Percentiles rank a stretch among this genome's conserved stretches.
phyloP scores from a whole-genome alignment of 2,113 vertebrate genomes.

The Brachionichthys hirsutus region DNA sequence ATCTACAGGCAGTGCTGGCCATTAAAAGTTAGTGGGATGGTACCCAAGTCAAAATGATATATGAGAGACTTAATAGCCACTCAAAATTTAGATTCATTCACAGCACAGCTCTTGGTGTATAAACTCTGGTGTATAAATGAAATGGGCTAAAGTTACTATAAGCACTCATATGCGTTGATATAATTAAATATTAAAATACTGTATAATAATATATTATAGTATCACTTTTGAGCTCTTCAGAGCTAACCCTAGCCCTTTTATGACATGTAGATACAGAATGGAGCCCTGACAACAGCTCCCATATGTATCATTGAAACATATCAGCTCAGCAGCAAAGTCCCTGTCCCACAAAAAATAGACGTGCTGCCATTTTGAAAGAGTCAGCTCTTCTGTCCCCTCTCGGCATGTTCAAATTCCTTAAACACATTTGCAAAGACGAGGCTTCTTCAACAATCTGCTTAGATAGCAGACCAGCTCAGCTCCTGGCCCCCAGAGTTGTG shows the following conservation, averaged over 20 bases:
- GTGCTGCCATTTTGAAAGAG: constrained; percentile 50
- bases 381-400: constrained; percentile 60
- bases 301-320: constrained; percentile 38
- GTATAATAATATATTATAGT: no score
- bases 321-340: constrained; percentile 62
- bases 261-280: neutral
- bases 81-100: constrained; percentile 63
- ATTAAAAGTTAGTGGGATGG: constrained; percentile 75
- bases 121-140: constrained; percentile 28
- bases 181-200: no score
- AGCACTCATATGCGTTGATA: constrained; percentile 33
- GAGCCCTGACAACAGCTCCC: constrained; percentile 19
- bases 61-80: constrained; percentile 68
- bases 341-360: constrained; percentile 44
- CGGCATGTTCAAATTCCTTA: constrained; percentile 62
- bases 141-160: constrained; percentile 14
- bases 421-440: constrained; percentile 61
- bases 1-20: constrained; percentile 65
- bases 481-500: constrained; percentile 46
- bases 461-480: constrained; percentile 53
- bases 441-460: constrained; percentile 68
- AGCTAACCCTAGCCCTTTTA: constrained; percentile 15
- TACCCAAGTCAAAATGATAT: constrained; percentile 71
- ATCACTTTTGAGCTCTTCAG: constrained; percentile 40
- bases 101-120: constrained; percentile 44